These are phyloP conservation scores for Dryobota labecula DNA, from an alignment of 2,888 invertebrate genomes.

Conservation along the genomic window DNA sequence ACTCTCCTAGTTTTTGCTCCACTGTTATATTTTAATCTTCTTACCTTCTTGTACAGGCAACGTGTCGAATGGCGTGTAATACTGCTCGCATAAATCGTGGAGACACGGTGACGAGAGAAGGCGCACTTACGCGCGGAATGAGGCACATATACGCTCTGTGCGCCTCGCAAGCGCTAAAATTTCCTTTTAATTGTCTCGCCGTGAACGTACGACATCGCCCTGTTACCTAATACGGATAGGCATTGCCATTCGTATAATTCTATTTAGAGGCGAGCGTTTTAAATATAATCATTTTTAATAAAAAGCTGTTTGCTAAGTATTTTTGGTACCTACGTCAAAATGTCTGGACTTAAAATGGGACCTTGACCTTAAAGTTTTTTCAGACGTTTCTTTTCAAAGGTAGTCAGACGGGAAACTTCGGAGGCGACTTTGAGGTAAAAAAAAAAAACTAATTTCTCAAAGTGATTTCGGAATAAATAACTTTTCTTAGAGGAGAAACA, in stretches of 20 bases:
- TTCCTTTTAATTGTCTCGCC: constrained; percentile 83
- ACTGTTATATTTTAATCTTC: constrained; percentile 61
- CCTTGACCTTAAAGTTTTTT: constrained; percentile 1
- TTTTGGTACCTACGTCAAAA: not conserved
- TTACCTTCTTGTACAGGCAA: constrained; percentile 74
- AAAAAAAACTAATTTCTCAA: not conserved
- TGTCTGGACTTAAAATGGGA: not conserved
- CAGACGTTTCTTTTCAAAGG: constrained; percentile 16
- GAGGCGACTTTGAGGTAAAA: not conserved
- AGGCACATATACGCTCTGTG: constrained; percentile 80
- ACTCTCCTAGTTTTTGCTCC: not conserved
- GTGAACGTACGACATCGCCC: constrained; percentile 74
- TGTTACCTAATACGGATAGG: constrained; percentile 60
- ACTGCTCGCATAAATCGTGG: constrained; percentile 87
- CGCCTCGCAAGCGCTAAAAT: constrained; percentile 77
- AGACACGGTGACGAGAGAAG: constrained; percentile 85
- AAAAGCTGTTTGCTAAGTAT: not conserved
- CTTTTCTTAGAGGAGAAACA: not conserved
- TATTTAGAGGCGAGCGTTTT: constrained; percentile 33
- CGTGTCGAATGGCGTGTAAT: constrained; percentile 90
- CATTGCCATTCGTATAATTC: constrained; percentile 41
- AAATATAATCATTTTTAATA: not conserved
- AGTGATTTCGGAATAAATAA: not conserved
- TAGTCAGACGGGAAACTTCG: not conserved
- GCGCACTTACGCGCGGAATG: constrained; percentile 86